These are phyloP conservation scores for Allophyes oxyacanthae DNA, from an alignment of 2,888 invertebrate genomes.

Conservation along the genomic window DNA sequence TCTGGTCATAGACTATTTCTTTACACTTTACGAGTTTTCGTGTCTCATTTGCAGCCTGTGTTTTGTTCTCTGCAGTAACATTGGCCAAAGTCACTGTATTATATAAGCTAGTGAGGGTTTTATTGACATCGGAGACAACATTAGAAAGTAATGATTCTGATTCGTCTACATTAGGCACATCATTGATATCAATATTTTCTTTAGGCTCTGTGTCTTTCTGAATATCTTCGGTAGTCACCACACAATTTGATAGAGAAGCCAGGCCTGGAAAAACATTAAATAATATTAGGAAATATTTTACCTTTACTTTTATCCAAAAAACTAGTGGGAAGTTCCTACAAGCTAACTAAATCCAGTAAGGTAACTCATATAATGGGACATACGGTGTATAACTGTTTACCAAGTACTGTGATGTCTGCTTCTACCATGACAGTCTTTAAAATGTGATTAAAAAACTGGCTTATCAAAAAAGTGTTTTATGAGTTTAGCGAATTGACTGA, in stretches of 20 bases:
- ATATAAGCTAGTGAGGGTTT: constrained; percentile 81
- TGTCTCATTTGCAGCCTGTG: constrained; percentile 77
- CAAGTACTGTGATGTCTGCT: too few species aligned
- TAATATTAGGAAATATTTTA: too few species aligned
- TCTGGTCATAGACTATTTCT: constrained; percentile 76
- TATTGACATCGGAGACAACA: constrained; percentile 84
- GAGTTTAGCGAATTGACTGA: too few species aligned
- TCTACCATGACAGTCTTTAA: too few species aligned
- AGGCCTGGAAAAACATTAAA: constrained; percentile 60
- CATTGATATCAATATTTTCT: constrained; percentile 66
- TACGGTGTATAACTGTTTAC: too few species aligned
- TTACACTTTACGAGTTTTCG: constrained; percentile 82
- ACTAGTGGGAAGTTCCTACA: too few species aligned
- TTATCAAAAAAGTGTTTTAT: too few species aligned
- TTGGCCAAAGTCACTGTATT: constrained; percentile 84
- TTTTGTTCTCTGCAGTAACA: constrained; percentile 78
- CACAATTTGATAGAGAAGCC: constrained; percentile 26
- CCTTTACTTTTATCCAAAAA: too few species aligned
- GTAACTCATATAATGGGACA: too few species aligned
- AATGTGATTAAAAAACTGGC: too few species aligned
- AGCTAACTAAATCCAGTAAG: too few species aligned
- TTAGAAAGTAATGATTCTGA: constrained; percentile 83
- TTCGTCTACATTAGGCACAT: constrained; percentile 82
- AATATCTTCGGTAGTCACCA: constrained; percentile 72
- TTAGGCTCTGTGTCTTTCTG: constrained; percentile 69